phyloP scores from a whole-genome alignment of 2,888 invertebrate genomes.

The Lochmaea crataegi region DNA sequence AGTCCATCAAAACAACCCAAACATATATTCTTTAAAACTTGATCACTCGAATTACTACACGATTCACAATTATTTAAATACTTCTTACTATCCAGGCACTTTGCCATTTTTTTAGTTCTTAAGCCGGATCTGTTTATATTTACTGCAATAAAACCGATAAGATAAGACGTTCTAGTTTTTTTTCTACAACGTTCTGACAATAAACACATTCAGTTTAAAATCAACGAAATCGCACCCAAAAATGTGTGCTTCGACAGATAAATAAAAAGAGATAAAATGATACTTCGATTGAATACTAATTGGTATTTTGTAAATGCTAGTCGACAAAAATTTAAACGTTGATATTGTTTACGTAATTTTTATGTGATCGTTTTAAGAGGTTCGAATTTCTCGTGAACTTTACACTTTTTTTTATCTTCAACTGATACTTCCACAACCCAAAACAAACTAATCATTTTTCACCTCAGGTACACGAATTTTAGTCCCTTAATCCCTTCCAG shows the following conservation, averaged over 20 bases:
- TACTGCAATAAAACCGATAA: neutral
- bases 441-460: too few relatives aligned
- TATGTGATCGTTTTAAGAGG: too few relatives aligned
- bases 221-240: neutral
- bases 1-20: constrained; percentile 7
- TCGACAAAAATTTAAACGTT: neutral
- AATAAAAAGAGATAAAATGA: constrained; percentile 15
- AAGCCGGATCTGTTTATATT: neutral
- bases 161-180: neutral
- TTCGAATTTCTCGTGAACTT: too few relatives aligned
- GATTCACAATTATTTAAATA: neutral
- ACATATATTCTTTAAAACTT: neutral
- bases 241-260: constrained; percentile 3
- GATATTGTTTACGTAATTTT: neutral
- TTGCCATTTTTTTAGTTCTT: neutral
- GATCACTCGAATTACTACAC: neutral
- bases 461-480: too few relatives aligned
- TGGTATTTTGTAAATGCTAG: neutral
- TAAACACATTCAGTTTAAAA: neutral
- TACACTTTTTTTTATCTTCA: too few relatives aligned
- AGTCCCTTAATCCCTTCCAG: constrained; percentile 1
- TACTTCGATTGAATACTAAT: constrained; percentile 13
- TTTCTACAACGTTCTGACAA: neutral
- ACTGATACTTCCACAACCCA: too few relatives aligned
- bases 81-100: neutral